Conservation (phyloP, 2,797 vertebrate genomes). For the Apodemus agrarius region DNA sequence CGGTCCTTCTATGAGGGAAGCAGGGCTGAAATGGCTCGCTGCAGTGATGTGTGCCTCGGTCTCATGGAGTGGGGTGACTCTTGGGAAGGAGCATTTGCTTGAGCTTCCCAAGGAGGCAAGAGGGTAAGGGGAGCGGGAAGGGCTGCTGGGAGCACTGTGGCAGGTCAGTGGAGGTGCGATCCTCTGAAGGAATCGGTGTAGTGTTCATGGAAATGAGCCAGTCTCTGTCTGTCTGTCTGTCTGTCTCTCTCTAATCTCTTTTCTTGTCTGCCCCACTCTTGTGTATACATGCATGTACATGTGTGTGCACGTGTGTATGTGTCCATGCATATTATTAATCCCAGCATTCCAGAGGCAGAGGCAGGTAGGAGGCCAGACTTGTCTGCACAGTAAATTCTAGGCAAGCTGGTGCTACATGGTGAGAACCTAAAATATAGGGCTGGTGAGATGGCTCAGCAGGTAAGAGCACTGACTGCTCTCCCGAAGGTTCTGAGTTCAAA, state of each 20-base stretch:
- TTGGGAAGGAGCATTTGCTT: neutral
- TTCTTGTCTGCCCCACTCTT: too few species aligned
- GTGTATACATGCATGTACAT: neutral
- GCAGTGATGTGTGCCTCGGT: neutral
- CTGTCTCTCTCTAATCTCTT: too few species aligned
- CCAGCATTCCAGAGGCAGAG: neutral
- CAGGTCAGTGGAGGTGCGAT: neutral
- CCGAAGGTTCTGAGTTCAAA: too few species aligned
- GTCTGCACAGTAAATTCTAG: neutral
- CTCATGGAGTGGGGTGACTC: neutral
- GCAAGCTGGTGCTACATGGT: neutral
- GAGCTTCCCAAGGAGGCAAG: neutral
- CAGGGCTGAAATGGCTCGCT: neutral
- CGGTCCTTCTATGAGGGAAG: neutral
- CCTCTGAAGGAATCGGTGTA: neutral
- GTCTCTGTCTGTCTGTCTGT: too few species aligned
- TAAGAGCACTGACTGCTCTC: too few species aligned
- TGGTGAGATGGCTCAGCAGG: too few species aligned
- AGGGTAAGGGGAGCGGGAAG: neutral
- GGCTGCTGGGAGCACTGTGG: neutral
- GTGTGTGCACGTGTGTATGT: too few species aligned
- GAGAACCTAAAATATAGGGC: neutral
- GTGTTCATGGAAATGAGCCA: neutral
- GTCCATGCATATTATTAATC: neutral
- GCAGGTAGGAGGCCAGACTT: neutral